Evolutionary conservation across 2,797 vertebrate species (phyloP), one percentile per base, ranked within the genome.

Genomic region (Xyrichtys novacula): DNA sequence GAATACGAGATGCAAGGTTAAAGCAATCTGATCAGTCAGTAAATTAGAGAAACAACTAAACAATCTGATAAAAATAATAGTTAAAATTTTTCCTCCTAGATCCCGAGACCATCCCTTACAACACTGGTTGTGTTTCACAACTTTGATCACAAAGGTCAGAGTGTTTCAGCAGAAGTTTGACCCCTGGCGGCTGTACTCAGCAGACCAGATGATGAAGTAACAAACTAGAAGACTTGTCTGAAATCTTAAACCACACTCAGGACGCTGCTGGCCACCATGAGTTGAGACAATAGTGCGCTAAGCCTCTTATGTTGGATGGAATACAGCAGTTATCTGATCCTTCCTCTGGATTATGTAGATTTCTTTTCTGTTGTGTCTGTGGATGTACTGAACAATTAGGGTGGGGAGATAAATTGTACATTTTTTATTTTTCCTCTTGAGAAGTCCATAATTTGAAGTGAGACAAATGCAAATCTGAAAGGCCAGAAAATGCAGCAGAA

Each of bases 131-230:
- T 48, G 23, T 32, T 56, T 65, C 62, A 48, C 39, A 34, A 7
- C 25, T 39, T 7, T 34, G 38, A 47, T 42, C 54, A 54, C 3
- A 12, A 36, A 14, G 14, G 34, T 36, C 34, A 36, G 11, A 36
- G 14, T 36, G 14, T 36, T 36, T 36, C 12, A 0, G 15, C 34
- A 20, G n/a, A 17, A 50, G 52, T 72, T 54, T 40, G 63, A 49
- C 40, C 46, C 29, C 26, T 17, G 32, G 31, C 62, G 58, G 63
- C 49, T 29, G 64, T 63, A 73, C 15, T 78, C 65, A 69, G 17
- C 52, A 50, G 53, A 65, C 38, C 40, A 58, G 48, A 22, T 54
- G 4, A 17, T 53, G n/a, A 25, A 56, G 25, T 23, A 73, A 40
- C 38, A 20, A 26, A 19, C 20, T 23, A 26, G 6, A 36, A 34